Conservation (phyloP, 2,888 invertebrate species). For the Chalcosyrphus nemorum region DNA sequence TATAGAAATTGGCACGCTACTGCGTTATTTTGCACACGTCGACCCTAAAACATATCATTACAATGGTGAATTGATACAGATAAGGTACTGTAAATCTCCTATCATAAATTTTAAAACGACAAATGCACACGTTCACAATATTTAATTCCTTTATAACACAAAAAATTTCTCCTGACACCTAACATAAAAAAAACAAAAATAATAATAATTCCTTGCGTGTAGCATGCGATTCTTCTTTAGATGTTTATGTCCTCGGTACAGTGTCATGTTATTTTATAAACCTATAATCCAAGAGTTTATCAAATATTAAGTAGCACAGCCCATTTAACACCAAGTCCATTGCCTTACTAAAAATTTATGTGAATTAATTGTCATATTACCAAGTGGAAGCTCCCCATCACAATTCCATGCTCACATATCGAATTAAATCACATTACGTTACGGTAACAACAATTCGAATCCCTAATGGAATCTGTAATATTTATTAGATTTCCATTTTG, state of each 20-base stretch:
- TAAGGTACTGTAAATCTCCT: neutral
- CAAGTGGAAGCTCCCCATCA: neutral
- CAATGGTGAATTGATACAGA: too few species aligned
- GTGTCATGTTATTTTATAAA: neutral
- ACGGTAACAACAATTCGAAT: neutral
- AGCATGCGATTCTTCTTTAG: neutral
- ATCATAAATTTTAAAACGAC: neutral
- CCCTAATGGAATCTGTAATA: constrained; percentile 14
- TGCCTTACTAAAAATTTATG: neutral
- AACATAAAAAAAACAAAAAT: neutral
- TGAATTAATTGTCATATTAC: neutral
- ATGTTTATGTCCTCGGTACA: neutral
- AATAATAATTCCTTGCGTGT: neutral
- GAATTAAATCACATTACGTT: constrained; percentile 8
- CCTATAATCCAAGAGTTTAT: neutral
- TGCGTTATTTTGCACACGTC: too few species aligned
- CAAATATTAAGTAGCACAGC: constrained; percentile 16
- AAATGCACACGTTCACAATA: neutral
- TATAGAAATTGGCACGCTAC: too few species aligned
- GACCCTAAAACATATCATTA: neutral
- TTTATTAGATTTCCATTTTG: constrained; percentile 5
- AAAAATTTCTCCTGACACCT: neutral
- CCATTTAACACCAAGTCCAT: constrained; percentile 2
- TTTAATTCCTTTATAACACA: neutral
- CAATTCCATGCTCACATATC: neutral